Evolutionary conservation across 2,797 vertebrate species (phyloP).

Genomic region (Dendrocincla fuliginosa): DNA sequence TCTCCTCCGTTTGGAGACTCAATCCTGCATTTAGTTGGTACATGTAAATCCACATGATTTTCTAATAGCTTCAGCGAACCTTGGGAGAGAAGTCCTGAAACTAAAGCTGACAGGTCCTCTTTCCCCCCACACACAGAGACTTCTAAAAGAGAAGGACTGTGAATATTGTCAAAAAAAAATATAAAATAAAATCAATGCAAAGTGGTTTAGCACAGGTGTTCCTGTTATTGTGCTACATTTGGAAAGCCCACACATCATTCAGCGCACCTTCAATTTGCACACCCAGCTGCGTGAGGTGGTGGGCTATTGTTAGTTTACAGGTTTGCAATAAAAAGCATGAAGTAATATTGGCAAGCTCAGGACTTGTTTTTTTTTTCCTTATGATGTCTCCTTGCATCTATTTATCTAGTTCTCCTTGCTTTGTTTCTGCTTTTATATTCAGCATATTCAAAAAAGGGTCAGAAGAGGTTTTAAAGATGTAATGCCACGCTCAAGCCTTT

Average conservation of each 20-base stretch:
- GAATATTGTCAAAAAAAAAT: background rate
- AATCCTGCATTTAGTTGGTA: background rate
- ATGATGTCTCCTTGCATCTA: slow-evolving; percentile 42
- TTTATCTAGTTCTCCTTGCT: slow-evolving; percentile 52
- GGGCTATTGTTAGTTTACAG: slow-evolving; percentile 56
- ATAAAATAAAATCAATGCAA: background rate
- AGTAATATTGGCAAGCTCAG: slow-evolving; percentile 55
- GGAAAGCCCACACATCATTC: slow-evolving; percentile 49
- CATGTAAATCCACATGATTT: background rate
- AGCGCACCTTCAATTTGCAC: slow-evolving; percentile 16
- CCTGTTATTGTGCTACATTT: slow-evolving; percentile 8
- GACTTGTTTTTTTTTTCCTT: background rate
- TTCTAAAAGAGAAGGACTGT: background rate
- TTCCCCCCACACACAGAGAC: fast-evolving
- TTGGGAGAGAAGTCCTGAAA: background rate
- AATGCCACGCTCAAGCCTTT: background rate
- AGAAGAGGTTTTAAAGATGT: slow-evolving; percentile 17
- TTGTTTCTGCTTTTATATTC: slow-evolving; percentile 59
- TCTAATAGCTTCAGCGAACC: background rate
- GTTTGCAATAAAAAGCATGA: slow-evolving; percentile 43
- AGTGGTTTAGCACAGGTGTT: slow-evolving; percentile 54
- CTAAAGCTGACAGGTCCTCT: background rate
- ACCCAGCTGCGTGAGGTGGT: slow-evolving; percentile 50
- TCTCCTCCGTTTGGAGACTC: background rate
- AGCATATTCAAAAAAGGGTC: slow-evolving; percentile 63